These are phyloP conservation scores for Drosophila glabriapex DNA, from an alignment of 2,888 invertebrate genomes.

Conservation along the genomic window DNA sequence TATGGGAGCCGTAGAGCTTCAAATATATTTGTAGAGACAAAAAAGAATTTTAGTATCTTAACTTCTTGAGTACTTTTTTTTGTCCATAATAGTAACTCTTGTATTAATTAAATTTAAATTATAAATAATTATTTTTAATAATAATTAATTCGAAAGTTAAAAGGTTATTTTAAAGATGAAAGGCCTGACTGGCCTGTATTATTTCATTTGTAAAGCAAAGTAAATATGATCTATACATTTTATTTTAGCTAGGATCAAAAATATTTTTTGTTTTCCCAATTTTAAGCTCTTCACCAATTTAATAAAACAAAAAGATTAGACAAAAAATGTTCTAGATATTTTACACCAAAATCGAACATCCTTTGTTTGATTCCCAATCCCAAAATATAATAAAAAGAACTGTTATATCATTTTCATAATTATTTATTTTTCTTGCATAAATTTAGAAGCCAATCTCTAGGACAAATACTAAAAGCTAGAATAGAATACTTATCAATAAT, in stretches of 20 bases:
- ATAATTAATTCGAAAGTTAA: not conserved
- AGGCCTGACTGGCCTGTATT: not conserved
- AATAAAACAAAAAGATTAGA: not conserved
- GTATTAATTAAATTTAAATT: not conserved
- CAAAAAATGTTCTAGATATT: not conserved
- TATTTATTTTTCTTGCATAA: conserved; percentile 52
- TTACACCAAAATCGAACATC: not conserved
- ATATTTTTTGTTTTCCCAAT: not conserved
- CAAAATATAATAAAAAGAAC: conserved; percentile 11
- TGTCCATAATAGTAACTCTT: not conserved
- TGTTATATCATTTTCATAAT: conserved; percentile 34
- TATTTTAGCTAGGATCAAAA: not conserved
- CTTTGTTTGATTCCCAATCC: not conserved
- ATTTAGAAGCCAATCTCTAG: conserved; percentile 59
- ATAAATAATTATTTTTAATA: not conserved
- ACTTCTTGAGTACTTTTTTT: not conserved
- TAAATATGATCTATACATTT: not conserved
- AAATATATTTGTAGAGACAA: not conserved
- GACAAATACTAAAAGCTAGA: conserved; percentile 50
- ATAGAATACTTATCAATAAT: conserved; percentile 57
- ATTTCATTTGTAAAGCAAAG: not conserved
- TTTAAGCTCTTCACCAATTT: not conserved
- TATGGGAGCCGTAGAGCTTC: conserved; percentile 5
- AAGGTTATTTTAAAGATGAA: not conserved
- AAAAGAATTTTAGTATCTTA: not conserved